A percentile compares a stretch with the other conserved stretches of the same genome.
Evolutionary conservation across 2,888 invertebrate species (phyloP).

Genomic region (Ormyrus rosae): DNA sequence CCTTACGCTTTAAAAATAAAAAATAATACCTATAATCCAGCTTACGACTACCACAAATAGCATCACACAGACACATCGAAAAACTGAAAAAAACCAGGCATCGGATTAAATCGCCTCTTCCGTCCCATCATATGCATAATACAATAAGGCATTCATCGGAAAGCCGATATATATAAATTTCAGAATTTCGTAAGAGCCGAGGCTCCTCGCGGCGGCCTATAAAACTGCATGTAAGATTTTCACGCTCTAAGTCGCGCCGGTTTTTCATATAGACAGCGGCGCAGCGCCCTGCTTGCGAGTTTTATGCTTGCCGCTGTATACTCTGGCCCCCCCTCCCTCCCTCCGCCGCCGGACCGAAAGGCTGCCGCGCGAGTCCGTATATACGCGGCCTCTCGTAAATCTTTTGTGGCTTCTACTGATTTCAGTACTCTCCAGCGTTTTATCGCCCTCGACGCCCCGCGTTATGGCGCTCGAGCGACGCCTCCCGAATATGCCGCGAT

Average conservation of each 20-base stretch:
- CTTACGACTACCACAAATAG: no score
- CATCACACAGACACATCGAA: no score
- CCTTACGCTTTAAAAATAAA: no score
- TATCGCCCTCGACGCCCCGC: constrained; percentile 16
- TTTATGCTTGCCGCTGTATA: constrained; percentile 2
- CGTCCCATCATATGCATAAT: constrained; percentile 3
- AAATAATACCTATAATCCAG: no score
- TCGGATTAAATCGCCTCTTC: neutral
- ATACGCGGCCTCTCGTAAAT: constrained; percentile 50
- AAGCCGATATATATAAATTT: constrained; percentile 18
- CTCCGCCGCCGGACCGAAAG: no score
- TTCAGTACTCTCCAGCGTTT: constrained; percentile 38
- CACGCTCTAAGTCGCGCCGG: constrained; percentile 26
- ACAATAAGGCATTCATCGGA: constrained; percentile 5
- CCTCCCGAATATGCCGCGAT: neutral
- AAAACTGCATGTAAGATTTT: constrained; percentile 36
- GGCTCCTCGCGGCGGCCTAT: neutral
- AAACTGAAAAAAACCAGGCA: neutral
- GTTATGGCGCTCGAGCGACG: neutral
- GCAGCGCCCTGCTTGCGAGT: neutral
- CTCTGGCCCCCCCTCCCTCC: no score
- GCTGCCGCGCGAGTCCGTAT: no score
- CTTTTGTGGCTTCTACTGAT: constrained; percentile 50
- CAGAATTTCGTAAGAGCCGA: neutral
- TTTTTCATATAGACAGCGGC: constrained; percentile 3